Evolutionary conservation across 1,140 invertebrate genomes (phyloP).

Genomic region (Drosophila funebris): DNA sequence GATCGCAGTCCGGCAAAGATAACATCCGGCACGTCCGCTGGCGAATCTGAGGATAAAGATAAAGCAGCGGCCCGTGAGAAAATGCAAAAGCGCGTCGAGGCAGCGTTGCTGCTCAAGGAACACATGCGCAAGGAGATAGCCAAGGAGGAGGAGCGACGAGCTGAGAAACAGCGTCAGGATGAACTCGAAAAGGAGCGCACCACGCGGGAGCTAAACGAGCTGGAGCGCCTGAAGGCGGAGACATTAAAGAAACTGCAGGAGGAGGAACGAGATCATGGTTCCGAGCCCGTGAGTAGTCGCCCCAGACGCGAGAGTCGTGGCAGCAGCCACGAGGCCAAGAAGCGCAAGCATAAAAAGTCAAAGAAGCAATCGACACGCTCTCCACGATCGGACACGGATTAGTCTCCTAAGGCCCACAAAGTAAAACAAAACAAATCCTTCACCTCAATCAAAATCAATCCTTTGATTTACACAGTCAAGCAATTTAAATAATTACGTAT

Average conservation of each 20-base stretch:
- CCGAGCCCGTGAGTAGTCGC: conserved; percentile 23
- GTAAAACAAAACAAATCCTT: no score
- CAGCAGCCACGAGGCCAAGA: conserved; percentile 74
- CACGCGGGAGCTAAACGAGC: conserved; percentile 70
- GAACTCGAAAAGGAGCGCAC: conserved; percentile 80
- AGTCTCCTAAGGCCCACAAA: conserved; percentile 18
- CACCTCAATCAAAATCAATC: conserved; percentile 13
- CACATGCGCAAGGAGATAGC: conserved; percentile 85
- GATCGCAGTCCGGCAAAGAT: conserved; percentile 48
- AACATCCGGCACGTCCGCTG: conserved; percentile 32
- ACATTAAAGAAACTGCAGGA: conserved; percentile 76
- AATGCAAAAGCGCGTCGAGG: conserved; percentile 84
- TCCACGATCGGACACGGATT: conserved; percentile 52
- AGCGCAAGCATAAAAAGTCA: conserved; percentile 84
- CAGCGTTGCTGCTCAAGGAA: conserved; percentile 84
- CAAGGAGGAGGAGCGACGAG: conserved; percentile 83
- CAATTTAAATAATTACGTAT: conserved; percentile 28
- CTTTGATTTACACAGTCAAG: conserved; percentile 25
- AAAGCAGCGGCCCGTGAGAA: conserved; percentile 76
- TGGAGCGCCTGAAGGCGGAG: conserved; percentile 78
- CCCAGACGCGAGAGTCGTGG: conserved; percentile 45
- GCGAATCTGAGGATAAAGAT: conserved; percentile 60
- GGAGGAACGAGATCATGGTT: conserved; percentile 53
- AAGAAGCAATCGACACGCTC: conserved; percentile 75
- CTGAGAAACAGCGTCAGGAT: conserved; percentile 76